Evolutionary conservation across 2,888 invertebrate genomes (phyloP).

Genomic region (Chaitophorus viminalis): DNA sequence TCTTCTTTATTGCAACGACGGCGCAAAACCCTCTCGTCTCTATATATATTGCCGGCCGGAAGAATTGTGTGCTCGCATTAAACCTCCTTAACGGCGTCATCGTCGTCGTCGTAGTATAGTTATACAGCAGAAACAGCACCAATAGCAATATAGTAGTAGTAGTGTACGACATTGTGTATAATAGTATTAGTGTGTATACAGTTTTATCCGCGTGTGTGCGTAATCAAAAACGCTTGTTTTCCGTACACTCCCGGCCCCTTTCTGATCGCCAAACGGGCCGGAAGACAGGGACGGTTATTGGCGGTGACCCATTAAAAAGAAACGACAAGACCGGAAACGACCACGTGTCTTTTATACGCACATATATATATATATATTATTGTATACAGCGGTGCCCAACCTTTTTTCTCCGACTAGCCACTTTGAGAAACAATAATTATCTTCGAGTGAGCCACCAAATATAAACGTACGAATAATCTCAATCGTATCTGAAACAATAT

Average conservation of each 20-base stretch:
- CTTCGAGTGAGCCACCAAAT: too few species aligned
- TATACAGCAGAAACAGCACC: neutral
- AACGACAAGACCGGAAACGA: neutral
- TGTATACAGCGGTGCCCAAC: too few species aligned
- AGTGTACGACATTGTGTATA: neutral
- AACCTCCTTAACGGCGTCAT: conserved; percentile 37
- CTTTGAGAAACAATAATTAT: too few species aligned
- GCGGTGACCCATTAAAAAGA: neutral
- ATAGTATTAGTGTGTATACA: neutral
- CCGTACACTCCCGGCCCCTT: neutral
- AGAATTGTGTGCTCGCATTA: conserved; percentile 16
- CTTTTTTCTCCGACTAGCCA: too few species aligned
- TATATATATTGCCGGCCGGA: neutral
- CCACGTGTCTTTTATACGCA: neutral
- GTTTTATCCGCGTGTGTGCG: neutral
- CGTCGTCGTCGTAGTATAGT: neutral
- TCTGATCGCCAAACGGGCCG: neutral
- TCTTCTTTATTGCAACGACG: conserved; percentile 20
- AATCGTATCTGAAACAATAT: too few species aligned
- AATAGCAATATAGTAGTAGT: neutral
- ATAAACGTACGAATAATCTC: too few species aligned
- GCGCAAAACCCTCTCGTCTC: neutral
- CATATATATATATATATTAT: too few species aligned
- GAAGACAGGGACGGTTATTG: neutral
- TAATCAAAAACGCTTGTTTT: conserved; percentile 23